Base-by-base conservation (phyloP, 2,888 invertebrate genomes). In the Brenthis daphne region DNA sequence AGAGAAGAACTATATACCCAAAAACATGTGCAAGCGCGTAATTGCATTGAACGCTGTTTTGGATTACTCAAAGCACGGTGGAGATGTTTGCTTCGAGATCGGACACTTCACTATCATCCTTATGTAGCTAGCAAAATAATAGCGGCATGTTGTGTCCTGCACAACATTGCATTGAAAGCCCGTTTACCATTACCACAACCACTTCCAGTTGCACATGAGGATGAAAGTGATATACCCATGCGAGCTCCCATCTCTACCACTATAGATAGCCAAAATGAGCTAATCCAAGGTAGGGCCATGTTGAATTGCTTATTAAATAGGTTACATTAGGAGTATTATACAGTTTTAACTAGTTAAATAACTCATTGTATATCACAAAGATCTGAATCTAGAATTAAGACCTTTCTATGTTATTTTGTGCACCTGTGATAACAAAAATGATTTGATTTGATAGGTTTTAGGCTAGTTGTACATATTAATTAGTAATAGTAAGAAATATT, bases 291-390 rank as follows among this genome's bases (percentile, higher is more conserved):
- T 5, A 57, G 57, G 8, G 57, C 33, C 12, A 37, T 37, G 33
- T 33, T 57, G 13, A 57, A n/a, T 57, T 57, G 29, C 4, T 57
- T 57, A 57, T n/a, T 57, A 20, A 57, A 37, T 37, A 57, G 57
- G n/a, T 14, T 57, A 29, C 29, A 29, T 5, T 29, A 29, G 29
- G 29, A 29, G 3, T 29, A 29, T 29, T 3, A 4, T 29, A 29
- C 29, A 29, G 29, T 29, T 29, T 29, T 29, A 29, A 29, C 5
- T 29, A 29, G 29, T 29, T 29, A 3, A 29, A 0, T 0, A 20
- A 29, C 24, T 24, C 24, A 29, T 4, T 29, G 4, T 29, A 29
- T 29, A 4, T 29, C 24, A 24, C 24, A 24, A 3, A 24, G n/a
- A n/a, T n/a, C n/a, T n/a, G n/a, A n/a, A 29, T 29, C 29, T 4